Evolutionary conservation across 2,113 vertebrate species (phyloP).

Genomic region (Callionymus lyra): DNA sequence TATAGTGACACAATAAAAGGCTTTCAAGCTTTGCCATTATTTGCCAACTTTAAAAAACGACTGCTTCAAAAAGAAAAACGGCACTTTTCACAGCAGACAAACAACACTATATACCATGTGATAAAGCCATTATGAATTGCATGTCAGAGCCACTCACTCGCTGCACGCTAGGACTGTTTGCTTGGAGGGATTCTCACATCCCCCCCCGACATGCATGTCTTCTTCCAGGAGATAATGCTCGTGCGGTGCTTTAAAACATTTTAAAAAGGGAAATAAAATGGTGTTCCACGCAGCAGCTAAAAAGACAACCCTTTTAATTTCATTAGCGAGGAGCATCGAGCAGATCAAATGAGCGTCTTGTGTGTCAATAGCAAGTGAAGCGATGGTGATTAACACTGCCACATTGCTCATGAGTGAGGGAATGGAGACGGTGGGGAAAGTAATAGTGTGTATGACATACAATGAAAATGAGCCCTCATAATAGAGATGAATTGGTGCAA

Average conservation of each 20-base stretch:
- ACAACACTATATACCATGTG: too few relatives aligned
- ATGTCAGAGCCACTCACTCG: conserved; percentile 21
- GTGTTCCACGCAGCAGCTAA: too few relatives aligned
- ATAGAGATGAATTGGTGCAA: conserved; percentile 9
- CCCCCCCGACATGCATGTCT: conserved; percentile 21
- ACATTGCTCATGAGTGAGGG: conserved; percentile 26
- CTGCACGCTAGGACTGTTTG: conserved; percentile 14
- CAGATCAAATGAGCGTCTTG: too few relatives aligned
- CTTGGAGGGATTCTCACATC: conserved; percentile 33
- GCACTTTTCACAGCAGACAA: too few relatives aligned
- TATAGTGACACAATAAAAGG: too few relatives aligned
- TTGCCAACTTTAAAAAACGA: too few relatives aligned
- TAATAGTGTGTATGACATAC: conserved; percentile 19
- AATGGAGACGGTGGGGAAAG: conserved; percentile 25
- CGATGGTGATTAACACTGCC: conserved; percentile 35
- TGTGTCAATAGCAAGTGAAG: conserved; percentile 30
- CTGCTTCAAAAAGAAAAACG: too few relatives aligned
- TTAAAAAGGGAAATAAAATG: conserved; percentile 3
- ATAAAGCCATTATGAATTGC: too few relatives aligned
- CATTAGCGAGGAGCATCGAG: too few relatives aligned
- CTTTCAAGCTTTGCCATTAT: too few relatives aligned
- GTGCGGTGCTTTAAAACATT: too few relatives aligned
- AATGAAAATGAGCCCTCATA: conserved; percentile 5
- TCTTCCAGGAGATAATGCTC: neutral
- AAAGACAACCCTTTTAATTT: too few relatives aligned